phyloP scores from a whole-genome alignment of 2,888 invertebrate species.

The Parasteatoda lunata region DNA sequence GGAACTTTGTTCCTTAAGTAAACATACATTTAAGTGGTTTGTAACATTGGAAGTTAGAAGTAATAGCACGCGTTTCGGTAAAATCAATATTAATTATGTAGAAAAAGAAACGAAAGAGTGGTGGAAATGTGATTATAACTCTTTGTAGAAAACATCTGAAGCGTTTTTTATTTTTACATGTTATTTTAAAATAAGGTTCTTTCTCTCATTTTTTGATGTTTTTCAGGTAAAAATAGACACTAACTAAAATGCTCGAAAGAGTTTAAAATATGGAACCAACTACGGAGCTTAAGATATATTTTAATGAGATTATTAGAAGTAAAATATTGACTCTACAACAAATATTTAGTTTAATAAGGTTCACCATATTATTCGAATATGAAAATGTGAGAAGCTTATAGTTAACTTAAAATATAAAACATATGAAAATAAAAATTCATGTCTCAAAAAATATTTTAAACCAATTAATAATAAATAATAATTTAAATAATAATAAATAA shows the following conservation, averaged over 20 bases:
- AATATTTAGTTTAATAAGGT: too few relatives aligned
- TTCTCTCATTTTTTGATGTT: constrained; percentile 7
- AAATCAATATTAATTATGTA: constrained; percentile 62
- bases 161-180: constrained; percentile 37
- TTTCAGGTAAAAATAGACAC: too few relatives aligned
- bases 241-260: background rate
- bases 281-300: background rate
- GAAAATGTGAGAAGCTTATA: too few relatives aligned
- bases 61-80: constrained; percentile 10
- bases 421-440: too few relatives aligned
- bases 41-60: constrained; percentile 36
- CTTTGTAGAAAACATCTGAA: background rate
- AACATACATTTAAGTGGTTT: constrained; percentile 58
- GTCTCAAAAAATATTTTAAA: too few relatives aligned
- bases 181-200: constrained; percentile 7
- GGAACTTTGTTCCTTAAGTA: constrained; percentile 54
- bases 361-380: too few relatives aligned
- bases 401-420: too few relatives aligned
- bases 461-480: too few relatives aligned
- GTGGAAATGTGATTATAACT: constrained; percentile 62
- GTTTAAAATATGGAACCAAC: background rate
- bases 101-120: constrained; percentile 48
- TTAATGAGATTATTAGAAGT: too few relatives aligned
- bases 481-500: too few relatives aligned
- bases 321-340: too few relatives aligned